Evolutionary conservation across 2,888 invertebrate genomes (phyloP), one percentile per base, ranked within the genome.

Genomic region (Apamea monoglypha): DNA sequence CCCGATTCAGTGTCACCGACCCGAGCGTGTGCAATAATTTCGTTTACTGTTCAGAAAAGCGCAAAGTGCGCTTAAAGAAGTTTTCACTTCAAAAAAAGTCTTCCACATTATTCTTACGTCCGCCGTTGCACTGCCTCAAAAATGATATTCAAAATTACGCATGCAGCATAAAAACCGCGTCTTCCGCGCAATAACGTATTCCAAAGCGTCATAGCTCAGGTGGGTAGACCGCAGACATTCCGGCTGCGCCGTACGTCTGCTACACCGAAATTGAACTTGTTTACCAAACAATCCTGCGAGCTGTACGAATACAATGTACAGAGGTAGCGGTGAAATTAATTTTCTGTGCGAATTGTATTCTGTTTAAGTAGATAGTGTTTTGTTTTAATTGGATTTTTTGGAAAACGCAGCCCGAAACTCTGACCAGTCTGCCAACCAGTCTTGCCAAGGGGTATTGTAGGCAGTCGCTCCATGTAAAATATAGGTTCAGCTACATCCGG

Each of bases 261-360:
- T 78, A 77, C 84, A 66, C 89, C 75, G 66, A 89, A 89, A 89
- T 88, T 89, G 87, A 83, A 89, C 89, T 86, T 89, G 89, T 89
- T 89, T 89, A 84, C 85, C 53, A 66, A 89, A 89, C 89, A 88
- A 89, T 86, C 84, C 74, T 75, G 47, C 82, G 79, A 85, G 82
- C 78, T 83, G 72, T 82, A 87, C 83, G 76, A 78, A 81, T 85
- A 84, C 89, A 85, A 82, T 86, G 78, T 83, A 77, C 76, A n/a
- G 61, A 68, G 72, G 85, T 75, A 83, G 80, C 69, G 75, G 81
- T 85, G 77, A 81, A 87, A 86, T 89, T 88, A 89, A 89, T 89
- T 89, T 84, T 73, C 69, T 53, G 80, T 76, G 56, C 67, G 76
- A 76, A 78, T 81, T 76, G 74, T 86, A 63, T 77, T 82, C 71